Conservation (phyloP, 1,140 invertebrate genomes). For the Panagrolaimus sp. region DNA sequence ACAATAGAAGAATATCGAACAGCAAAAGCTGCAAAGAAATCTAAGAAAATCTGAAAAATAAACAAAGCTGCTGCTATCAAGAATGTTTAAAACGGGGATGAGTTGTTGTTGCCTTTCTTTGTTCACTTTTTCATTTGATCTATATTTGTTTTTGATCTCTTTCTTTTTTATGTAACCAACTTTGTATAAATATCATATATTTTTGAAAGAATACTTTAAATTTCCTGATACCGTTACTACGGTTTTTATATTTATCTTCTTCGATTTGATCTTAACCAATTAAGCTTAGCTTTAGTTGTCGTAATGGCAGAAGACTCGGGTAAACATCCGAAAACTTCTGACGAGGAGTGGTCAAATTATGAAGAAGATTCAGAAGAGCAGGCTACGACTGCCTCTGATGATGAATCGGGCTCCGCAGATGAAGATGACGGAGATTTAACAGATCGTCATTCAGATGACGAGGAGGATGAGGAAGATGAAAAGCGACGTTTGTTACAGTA, state of each 20-base stretch:
- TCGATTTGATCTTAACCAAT: background rate
- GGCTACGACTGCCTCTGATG: too few species aligned
- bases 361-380: background rate
- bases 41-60: too few species aligned
- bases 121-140: too few species aligned
- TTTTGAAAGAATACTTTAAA: too few species aligned
- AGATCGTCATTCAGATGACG: background rate
- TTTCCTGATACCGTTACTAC: too few species aligned
- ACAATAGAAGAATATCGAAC: too few species aligned
- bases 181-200: background rate
- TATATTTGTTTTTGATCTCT: background rate
- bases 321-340: background rate
- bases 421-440: background rate
- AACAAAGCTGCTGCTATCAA: too few species aligned
- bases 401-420: background rate
- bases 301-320: background rate
- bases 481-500: background rate
- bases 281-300: too few species aligned
- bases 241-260: background rate
- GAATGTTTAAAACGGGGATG: too few species aligned
- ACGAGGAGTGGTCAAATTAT: background rate
- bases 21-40: too few species aligned
- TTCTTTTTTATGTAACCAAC: background rate
- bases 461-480: background rate
- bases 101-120: too few species aligned